phyloP scores from a whole-genome alignment of 2,113 vertebrate genomes.

The Origma solitaria region DNA sequence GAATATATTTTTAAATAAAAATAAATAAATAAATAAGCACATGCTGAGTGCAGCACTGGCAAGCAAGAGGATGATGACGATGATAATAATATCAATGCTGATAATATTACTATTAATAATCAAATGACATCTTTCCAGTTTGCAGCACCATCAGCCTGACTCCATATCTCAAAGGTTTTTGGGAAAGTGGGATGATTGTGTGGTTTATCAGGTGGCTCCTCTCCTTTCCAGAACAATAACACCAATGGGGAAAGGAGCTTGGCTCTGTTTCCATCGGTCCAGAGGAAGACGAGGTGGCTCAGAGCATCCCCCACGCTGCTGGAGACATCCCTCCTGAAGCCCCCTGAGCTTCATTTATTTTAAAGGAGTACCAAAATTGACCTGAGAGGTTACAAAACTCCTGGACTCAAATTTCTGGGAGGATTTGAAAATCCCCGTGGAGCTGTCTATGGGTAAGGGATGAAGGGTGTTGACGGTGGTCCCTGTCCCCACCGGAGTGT shows the following conservation, averaged over 20 bases:
- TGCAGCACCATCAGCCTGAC: background rate
- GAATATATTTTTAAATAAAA: background rate
- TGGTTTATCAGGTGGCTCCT: background rate
- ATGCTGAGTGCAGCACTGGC: background rate
- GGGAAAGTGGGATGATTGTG: background rate
- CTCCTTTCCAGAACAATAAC: background rate
- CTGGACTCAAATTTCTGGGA: background rate
- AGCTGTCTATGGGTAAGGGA: background rate
- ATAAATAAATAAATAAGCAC: background rate
- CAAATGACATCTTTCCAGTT: background rate
- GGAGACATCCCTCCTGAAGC: background rate
- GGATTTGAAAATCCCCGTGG: background rate
- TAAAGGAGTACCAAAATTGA: background rate
- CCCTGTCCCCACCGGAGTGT: rapidly evolving
- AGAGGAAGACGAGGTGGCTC: background rate
- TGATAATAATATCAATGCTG: background rate
- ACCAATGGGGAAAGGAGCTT: rapidly evolving
- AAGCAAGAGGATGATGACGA: background rate
- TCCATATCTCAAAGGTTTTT: background rate
- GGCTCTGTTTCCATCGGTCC: rapidly evolving
- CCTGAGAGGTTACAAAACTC: background rate
- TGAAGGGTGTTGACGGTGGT: rapidly evolving
- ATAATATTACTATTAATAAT: background rate
- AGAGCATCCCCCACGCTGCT: rapidly evolving
- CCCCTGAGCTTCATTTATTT: rapidly evolving